These are phyloP conservation scores for Tor tambroides DNA, from an alignment of 2,113 vertebrate species.

Conservation along the genomic window DNA sequence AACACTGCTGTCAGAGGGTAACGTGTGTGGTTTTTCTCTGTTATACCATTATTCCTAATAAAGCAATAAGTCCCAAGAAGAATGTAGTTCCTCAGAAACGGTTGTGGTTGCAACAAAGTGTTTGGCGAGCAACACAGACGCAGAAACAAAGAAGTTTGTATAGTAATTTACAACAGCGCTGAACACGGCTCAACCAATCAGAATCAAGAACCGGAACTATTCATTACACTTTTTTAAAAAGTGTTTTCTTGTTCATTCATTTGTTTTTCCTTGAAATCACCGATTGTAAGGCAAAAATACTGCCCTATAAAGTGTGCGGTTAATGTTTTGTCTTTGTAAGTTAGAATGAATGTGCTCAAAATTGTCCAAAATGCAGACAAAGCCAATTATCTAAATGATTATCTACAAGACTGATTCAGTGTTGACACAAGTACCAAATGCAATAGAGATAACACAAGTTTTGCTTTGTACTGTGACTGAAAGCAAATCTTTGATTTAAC, in stretches of 20 bases:
- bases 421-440: background rate
- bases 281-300: background rate
- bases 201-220: too few species aligned
- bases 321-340: background rate
- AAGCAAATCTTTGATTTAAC: background rate
- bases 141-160: too few species aligned
- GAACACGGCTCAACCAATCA: too few species aligned
- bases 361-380: background rate
- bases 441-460: background rate
- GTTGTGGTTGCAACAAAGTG: too few species aligned
- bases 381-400: too few species aligned
- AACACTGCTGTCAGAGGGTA: constrained; percentile 44
- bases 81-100: too few species aligned
- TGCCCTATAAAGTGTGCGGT: background rate
- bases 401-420: background rate
- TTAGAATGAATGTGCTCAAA: background rate
- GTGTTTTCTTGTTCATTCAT: background rate
- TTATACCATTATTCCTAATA: background rate
- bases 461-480: background rate
- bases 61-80: too few species aligned
- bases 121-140: too few species aligned
- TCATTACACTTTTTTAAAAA: too few species aligned
- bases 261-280: background rate
- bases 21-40: background rate
- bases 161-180: too few species aligned